A percentile compares a stretch with the other conserved stretches of the same genome.
Evolutionary conservation across 2,113 vertebrate genomes (phyloP).

Genomic region (Poecilia latipinna): DNA sequence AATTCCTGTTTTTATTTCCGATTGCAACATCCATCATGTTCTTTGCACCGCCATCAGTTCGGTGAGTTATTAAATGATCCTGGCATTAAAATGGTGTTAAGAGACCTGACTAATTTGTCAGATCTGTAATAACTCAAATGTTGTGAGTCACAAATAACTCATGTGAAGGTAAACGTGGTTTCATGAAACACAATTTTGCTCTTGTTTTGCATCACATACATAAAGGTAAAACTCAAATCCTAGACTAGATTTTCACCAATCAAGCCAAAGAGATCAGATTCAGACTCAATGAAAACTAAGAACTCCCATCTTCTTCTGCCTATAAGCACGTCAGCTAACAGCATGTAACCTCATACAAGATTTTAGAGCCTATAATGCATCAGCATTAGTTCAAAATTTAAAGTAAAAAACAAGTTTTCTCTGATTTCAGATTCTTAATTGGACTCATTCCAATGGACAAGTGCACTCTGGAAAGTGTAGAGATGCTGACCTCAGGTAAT

Average conservation of each 20-base stretch:
- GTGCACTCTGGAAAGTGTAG: slow-evolving; percentile 52
- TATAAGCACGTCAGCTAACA: background rate
- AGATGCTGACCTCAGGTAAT: slow-evolving; percentile 40
- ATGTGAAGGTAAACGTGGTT: background rate
- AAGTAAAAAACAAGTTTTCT: background rate
- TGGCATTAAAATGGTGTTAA: no score
- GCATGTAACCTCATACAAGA: background rate
- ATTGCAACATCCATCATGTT: no score
- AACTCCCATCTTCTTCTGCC: background rate
- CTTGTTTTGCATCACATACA: background rate
- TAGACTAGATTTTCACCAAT: background rate
- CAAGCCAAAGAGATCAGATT: background rate
- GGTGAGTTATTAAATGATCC: no score
- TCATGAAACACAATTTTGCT: background rate
- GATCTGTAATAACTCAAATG: no score
- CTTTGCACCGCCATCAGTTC: no score
- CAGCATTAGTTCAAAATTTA: background rate
- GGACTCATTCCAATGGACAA: slow-evolving; percentile 58
- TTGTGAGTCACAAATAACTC: no score
- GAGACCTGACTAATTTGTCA: no score
- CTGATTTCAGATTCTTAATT: slow-evolving; percentile 46
- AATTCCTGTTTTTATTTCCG: no score
- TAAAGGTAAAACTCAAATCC: no score
- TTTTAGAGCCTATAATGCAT: background rate
- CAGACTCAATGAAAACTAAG: no score